Evolutionary conservation across 2,888 invertebrate genomes (phyloP).

Genomic region (Lottia scabra): DNA sequence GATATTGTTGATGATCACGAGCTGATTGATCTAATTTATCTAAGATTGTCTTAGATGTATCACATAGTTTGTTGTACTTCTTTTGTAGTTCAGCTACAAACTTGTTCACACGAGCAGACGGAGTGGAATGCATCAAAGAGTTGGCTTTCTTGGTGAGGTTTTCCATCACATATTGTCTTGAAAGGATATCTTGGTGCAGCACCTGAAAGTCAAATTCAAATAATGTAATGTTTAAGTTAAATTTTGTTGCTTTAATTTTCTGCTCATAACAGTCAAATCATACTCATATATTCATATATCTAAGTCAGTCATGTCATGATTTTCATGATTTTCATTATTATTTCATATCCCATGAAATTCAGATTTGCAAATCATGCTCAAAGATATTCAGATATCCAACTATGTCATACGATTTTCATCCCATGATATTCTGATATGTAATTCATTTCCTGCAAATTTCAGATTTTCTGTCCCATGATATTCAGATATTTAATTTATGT

Average conservation of each 20-base stretch:
- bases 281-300: too few species aligned
- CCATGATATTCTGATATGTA: too few species aligned
- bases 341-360: too few species aligned
- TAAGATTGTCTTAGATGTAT: constrained; percentile 76
- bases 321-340: too few species aligned
- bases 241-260: too few species aligned
- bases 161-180: constrained; percentile 86
- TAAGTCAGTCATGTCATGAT: too few species aligned
- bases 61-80: constrained; percentile 58
- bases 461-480: too few species aligned
- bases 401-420: too few species aligned
- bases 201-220: constrained; percentile 65
- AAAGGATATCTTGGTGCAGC: constrained; percentile 83
- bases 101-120: constrained; percentile 55
- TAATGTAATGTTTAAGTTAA: not conserved
- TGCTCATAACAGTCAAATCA: not conserved
- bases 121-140: constrained; percentile 72
- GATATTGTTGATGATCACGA: constrained; percentile 85
- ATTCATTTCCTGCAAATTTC: too few species aligned
- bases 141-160: constrained; percentile 85
- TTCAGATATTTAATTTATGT: too few species aligned
- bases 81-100: constrained; percentile 55
- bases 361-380: too few species aligned
- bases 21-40: constrained; percentile 88
- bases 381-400: too few species aligned